Conservation (phyloP, 2,888 invertebrate genomes). For the Mayetiola destructor region DNA sequence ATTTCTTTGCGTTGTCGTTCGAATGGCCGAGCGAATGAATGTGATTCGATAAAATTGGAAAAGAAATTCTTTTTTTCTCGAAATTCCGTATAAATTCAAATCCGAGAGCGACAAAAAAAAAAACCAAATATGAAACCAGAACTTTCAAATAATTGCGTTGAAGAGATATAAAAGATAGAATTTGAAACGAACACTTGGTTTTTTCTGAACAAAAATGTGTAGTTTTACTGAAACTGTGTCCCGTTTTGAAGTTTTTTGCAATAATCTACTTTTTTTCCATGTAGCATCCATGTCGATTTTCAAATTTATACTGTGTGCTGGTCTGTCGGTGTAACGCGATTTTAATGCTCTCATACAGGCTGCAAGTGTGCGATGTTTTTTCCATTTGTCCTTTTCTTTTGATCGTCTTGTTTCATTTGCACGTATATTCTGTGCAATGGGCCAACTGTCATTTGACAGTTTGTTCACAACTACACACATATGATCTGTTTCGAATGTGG, state of each 20-base stretch:
- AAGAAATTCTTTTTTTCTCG: too few species aligned
- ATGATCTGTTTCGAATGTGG: too few species aligned
- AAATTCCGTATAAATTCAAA: too few species aligned
- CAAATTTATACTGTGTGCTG: constrained; percentile 98
- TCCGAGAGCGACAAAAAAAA: background rate
- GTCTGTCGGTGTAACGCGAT: constrained; percentile 75
- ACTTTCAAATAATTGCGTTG: constrained; percentile 10
- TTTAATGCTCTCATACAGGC: constrained; percentile 41
- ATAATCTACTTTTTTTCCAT: constrained; percentile 22
- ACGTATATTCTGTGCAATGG: too few species aligned
- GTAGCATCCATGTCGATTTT: constrained; percentile 74
- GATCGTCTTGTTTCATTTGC: too few species aligned
- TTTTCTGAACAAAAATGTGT: constrained; percentile 3
- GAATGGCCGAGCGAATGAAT: too few species aligned
- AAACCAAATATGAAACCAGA: background rate
- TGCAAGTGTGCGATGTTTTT: constrained; percentile 5
- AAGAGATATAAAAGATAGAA: background rate
- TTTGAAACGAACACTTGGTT: constrained; percentile 10
- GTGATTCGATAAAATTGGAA: too few species aligned
- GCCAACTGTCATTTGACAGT: constrained; percentile 10
- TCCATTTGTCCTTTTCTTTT: too few species aligned
- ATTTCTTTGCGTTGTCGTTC: too few species aligned
- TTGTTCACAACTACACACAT: constrained; percentile 1
- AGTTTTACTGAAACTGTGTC: constrained; percentile 11
- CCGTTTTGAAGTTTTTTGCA: constrained; percentile 9